Base-by-base conservation (phyloP, 2,113 vertebrate species). In the Rhynchomys soricoides region DNA sequence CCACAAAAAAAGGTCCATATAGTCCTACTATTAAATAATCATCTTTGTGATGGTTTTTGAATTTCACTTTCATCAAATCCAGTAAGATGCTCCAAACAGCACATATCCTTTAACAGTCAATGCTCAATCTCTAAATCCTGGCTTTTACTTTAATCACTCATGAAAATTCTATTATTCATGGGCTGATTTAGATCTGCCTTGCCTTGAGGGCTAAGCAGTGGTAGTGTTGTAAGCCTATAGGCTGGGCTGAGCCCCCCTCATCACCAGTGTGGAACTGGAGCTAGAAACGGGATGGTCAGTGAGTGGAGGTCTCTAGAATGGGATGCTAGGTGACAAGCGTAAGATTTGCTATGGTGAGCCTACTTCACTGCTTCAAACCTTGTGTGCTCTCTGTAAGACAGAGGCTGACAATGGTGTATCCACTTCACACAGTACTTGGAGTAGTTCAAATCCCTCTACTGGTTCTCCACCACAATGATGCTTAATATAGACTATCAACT, bases 81-180 rank as follows among this genome's bases (percentile, higher is more conserved):
- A 98, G 97, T 96, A 95, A 96, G 97, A 98, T 0, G 96, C 97
- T 98, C 97, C 97, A 97, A 98, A 98, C 98, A 97, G 95, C 97
- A 97, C 94, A 98, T 98, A 98, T 97, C 98, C 98, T 97, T 98
- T 98, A 98, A 98, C 98, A 96, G 98, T 97, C 98, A 98, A 98
- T 97, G 96, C 94, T 96, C 98, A 97, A 98, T 98, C 98, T 98
- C 98, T 97, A 98, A 98, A 98, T 98, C 98, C 98, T 95, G 91
- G 98, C 97, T 98, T 98, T 98, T 97, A 97, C 97, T 98, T 98
- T 98, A 98, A 98, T 98, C 98, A 97, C 96, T 97, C 97, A 98
- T 95, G 97, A 98, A 98, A 98, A 98, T 98, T 97, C 97, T 98
- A 98, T 98, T 98, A 98, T 96, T 88, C 95, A 97, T 97, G 97